Base-by-base conservation (phyloP, 2,797 vertebrate genomes). In the Onychomys arenicola region DNA sequence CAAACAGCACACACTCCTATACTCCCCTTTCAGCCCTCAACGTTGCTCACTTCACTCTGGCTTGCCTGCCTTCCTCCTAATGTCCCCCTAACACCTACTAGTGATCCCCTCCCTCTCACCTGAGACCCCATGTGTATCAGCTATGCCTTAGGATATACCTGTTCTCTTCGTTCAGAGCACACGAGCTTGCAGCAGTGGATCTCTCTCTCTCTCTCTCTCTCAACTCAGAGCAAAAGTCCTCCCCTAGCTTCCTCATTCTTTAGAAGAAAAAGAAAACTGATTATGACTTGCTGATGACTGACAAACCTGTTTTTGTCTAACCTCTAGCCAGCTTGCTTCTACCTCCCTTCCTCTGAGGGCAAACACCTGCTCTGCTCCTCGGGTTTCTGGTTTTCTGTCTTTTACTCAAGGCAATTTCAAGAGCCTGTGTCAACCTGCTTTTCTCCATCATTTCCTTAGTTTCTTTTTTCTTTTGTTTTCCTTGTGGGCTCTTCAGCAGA, bases 201-300 rank as follows among this genome's bases (percentile, higher is more conserved):
- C 25, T 29, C 40, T 2, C 25, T 29, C 46, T 52, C 40, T 55
- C 46, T 6, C 4, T 16, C 23, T 27, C 67, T 32, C 7, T 16
- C 76, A 69, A 49, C 23, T 84, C n/a, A 8, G 69, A 82, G 52
- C 23, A 69, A 91, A 81, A 46, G 52, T 90, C 49, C 83, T 78
- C 75, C 43, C 82, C 46, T 29, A 34, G 25, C 23, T 89, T 93
- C 75, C 57, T 34, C 0, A 0, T 57, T 91, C 32, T 90, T 95
- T 82, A 77, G 63, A 94, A 91, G 80, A 81, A 93, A 91, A 83
- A 46, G 12, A 90, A 85, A 80, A 90, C 78, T 32, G 37, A 59
- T 61, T 86, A 73, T 29, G 67, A 29, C 46, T 84, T 43, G 69
- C 32, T 67, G 69, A 94, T 52, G 49, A 92, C 69, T 81, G 90